phyloP scores from a whole-genome alignment of 2,113 vertebrate genomes.

The Eleginops maclovinus region DNA sequence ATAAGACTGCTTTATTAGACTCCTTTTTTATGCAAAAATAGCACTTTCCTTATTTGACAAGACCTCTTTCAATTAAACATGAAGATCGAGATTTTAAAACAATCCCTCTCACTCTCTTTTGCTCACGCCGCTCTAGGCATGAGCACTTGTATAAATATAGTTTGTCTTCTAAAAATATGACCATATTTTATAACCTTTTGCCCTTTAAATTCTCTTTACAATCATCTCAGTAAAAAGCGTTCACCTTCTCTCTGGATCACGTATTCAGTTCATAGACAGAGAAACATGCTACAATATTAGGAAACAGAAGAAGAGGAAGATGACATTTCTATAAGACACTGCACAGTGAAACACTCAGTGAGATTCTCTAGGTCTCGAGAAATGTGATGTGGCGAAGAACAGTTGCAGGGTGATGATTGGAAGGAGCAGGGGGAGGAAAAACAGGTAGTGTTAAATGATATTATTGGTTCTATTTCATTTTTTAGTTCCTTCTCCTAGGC shows the following conservation, averaged over 20 bases:
- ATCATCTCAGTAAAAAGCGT: slow-evolving; percentile 66
- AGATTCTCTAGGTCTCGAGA: slow-evolving; percentile 56
- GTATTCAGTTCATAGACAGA: slow-evolving; percentile 57
- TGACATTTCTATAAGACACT: slow-evolving; percentile 55
- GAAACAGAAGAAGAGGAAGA: slow-evolving; percentile 46
- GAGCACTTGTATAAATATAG: slow-evolving; percentile 81
- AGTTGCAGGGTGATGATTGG: slow-evolving; percentile 50
- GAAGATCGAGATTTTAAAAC: slow-evolving; percentile 79
- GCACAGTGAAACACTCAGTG: slow-evolving; percentile 73
- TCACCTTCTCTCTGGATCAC: slow-evolving; percentile 58
- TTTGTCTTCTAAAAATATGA: slow-evolving; percentile 80
- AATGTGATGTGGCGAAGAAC: slow-evolving; percentile 51
- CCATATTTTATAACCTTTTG: slow-evolving; percentile 70
- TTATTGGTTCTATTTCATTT: slow-evolving; percentile 16
- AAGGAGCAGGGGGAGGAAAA: slow-evolving; percentile 59
- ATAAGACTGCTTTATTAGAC: slow-evolving; percentile 67
- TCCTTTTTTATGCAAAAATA: slow-evolving; percentile 81
- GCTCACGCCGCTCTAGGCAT: slow-evolving; percentile 65
- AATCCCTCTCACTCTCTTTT: slow-evolving; percentile 74
- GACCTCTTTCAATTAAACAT: slow-evolving; percentile 70
- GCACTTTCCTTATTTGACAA: slow-evolving; percentile 71
- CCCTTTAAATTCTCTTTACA: slow-evolving; percentile 66
- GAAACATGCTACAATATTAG: slow-evolving; percentile 47
- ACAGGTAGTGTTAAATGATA: slow-evolving; percentile 66
- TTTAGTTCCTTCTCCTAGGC: slow-evolving; percentile 41